Evolutionary conservation across 1,140 invertebrate species (phyloP), one percentile per base, ranked within the genome.

Genomic region (Musca domestica): DNA sequence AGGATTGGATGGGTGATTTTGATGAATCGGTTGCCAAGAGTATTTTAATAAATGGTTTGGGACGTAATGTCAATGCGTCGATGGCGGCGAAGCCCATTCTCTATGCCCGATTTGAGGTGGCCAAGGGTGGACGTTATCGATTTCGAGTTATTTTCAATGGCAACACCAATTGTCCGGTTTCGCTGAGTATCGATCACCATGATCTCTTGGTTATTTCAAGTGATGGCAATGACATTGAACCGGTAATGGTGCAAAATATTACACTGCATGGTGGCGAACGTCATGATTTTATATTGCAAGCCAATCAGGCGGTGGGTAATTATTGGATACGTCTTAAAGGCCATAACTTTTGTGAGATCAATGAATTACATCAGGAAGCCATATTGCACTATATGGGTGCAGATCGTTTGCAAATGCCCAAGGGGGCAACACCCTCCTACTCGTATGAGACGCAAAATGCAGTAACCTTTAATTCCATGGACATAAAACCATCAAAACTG

Each of bases 151-250:
- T 88, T 15, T 88, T 85, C 71, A 86, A 86, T 70, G 86, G 84
- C 71, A 89, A 90, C 7, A 85, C 87, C 56, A 87, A 88, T 68
- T 93, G 92, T 79, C 88, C 92, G 0, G 83, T 94, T 19, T 86
- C 85, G 49, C 76, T 94, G 34, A 86, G 84, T 25, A 83, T 95
- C 25, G 88, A 92, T 30, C 82, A 87, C 15, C 93, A 95, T 77
- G 70, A 82, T 12, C 72, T 95, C 63, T 83, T 87, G 67, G 77
- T 95, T 1, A 88, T 95, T 12, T 85, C 90, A 9, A 84, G 92
- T 64, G 93, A 95, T 80, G 92, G 92, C 2, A 87, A 90, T 73
- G 86, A 89, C 20, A 86, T 92, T 15, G 81, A 86, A 65, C 86
- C 90, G 0, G 83, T 88, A 52, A 74, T 84, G 46, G 86, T 89